A percentile compares a stretch with the other conserved stretches of the same genome.
Evolutionary conservation across 2,797 vertebrate genomes (phyloP).

Genomic region (Artibeus jamaicensis): DNA sequence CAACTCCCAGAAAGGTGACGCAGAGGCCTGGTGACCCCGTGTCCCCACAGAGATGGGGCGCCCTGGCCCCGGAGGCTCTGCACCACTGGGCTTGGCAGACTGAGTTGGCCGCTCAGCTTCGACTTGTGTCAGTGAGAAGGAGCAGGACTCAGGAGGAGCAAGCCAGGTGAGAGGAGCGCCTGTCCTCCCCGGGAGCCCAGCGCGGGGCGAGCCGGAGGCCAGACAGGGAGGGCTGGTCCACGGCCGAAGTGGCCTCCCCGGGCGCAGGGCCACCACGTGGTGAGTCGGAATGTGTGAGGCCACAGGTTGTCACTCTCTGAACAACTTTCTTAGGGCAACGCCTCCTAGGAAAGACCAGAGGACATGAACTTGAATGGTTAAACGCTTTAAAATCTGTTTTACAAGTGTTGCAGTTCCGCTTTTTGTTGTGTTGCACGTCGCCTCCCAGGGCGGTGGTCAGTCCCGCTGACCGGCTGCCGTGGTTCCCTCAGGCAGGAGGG

Average conservation of each 20-base stretch:
- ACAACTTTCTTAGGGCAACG: not conserved
- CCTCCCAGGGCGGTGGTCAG: not conserved
- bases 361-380: not conserved
- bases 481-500: not conserved
- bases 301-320: not conserved
- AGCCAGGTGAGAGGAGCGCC: not conserved
- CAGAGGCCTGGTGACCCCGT: not conserved
- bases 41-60: not conserved
- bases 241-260: rapidly evolving
- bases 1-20: not conserved
- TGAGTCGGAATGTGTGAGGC: not conserved
- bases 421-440: rapidly evolving
- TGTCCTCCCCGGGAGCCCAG: rapidly evolving
- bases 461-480: not conserved
- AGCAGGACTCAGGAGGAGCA: not conserved
- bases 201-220: rapidly evolving
- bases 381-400: not conserved
- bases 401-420: not conserved
- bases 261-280: not conserved
- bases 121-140: not conserved
- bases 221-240: rapidly evolving
- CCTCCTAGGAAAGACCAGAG: not conserved
- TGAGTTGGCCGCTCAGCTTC: not conserved
- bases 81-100: rapidly evolving
- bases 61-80: not conserved